phyloP scores from a whole-genome alignment of 35 echinoderm and acorn worm species.

The Hemicentrotus pulcherrimus region DNA sequence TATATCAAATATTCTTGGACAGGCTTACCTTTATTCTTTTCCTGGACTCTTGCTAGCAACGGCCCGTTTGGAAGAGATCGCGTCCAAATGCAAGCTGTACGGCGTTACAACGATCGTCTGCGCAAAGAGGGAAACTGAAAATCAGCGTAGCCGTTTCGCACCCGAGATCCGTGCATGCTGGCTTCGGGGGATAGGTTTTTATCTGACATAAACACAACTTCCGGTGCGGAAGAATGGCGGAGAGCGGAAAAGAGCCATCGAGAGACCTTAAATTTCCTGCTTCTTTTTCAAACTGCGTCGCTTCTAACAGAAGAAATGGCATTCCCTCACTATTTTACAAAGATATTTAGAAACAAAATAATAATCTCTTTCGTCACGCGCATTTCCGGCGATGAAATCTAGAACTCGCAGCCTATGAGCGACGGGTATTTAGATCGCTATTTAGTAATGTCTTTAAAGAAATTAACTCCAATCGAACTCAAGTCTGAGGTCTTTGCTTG shows the following conservation, averaged over 20 bases:
- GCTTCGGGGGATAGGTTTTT: conserved; percentile 30
- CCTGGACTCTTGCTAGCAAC: not conserved
- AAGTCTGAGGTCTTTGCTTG: no score
- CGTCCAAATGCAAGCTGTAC: not conserved
- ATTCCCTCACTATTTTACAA: not conserved
- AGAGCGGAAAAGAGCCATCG: conserved; percentile 24
- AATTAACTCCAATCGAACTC: no score
- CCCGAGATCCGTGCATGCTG: not conserved
- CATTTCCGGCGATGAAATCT: not conserved
- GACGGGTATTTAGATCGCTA: not conserved
- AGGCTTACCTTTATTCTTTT: not conserved
- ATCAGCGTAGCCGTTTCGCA: not conserved
- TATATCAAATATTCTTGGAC: not conserved
- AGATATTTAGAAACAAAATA: not conserved
- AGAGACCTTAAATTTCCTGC: not conserved
- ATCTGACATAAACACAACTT: conserved; percentile 24
- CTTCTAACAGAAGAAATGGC: not conserved
- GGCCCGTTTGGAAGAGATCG: not conserved
- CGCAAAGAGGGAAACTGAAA: not conserved
- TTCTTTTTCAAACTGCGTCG: not conserved
- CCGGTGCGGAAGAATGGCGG: conserved; percentile 44
- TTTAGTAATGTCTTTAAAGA: no score
- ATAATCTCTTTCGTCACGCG: not conserved
- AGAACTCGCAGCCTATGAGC: not conserved
- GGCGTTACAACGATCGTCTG: not conserved